A percentile compares a stretch with the other conserved stretches of the same genome.
Evolutionary conservation across 2,797 vertebrate genomes (phyloP).

Genomic region (Huso huso): DNA sequence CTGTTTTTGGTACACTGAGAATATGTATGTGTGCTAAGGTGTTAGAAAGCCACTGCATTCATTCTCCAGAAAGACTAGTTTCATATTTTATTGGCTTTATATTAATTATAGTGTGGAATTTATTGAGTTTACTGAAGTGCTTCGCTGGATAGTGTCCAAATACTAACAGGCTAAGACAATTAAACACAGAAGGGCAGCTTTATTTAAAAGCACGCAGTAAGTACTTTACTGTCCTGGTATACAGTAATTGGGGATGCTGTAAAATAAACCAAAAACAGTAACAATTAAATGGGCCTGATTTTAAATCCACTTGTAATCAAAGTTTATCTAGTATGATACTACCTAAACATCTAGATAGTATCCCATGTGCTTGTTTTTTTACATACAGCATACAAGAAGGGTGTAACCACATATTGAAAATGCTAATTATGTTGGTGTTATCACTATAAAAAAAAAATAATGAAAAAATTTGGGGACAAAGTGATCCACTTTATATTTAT

Average conservation of each 20-base stretch:
- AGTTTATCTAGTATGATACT: too few relatives aligned
- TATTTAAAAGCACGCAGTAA: constrained; percentile 53
- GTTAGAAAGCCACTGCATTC: constrained; percentile 39
- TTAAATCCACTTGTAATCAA: too few relatives aligned
- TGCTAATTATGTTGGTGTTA: too few relatives aligned
- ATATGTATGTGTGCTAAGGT: constrained; percentile 31
- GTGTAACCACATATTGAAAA: too few relatives aligned
- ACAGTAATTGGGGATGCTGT: constrained; percentile 48
- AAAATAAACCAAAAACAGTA: constrained; percentile 26
- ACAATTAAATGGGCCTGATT: not conserved
- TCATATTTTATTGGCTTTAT: constrained; percentile 45
- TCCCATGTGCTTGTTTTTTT: too few relatives aligned
- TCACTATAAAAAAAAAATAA: too few relatives aligned
- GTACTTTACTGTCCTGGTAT: constrained; percentile 44
- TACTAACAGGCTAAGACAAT: constrained; percentile 70
- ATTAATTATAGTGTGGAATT: constrained; percentile 63
- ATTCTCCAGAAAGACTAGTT: constrained; percentile 37
- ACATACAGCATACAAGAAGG: too few relatives aligned
- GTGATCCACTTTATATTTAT: too few relatives aligned
- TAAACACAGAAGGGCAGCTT: constrained; percentile 62
- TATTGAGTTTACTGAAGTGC: constrained; percentile 72
- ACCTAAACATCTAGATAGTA: too few relatives aligned
- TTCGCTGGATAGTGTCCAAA: constrained; percentile 75
- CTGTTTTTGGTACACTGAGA: constrained; percentile 30
- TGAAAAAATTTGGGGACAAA: too few relatives aligned